Evolutionary conservation across 2,888 invertebrate genomes (phyloP), one percentile per base, ranked within the genome.

Genomic region (Habrosyne pyritoides): DNA sequence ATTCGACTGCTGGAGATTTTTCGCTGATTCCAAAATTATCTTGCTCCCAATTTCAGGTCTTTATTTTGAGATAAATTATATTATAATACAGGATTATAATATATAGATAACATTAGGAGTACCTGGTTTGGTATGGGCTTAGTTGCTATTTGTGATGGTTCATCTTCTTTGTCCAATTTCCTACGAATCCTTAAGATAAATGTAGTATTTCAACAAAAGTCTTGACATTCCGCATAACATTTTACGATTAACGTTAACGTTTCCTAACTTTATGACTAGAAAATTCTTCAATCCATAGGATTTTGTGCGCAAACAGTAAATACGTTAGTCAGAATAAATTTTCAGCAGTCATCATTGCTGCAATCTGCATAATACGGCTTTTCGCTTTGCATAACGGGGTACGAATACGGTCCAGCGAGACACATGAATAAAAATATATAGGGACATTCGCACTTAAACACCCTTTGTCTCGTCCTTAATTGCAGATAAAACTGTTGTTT

Each of bases 341-440:
- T 77, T 66, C 74, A 77, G 72, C 73, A 71, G 71, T 74, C 74
- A 78, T 83, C 80, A 82, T 78, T 79, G 76, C 84, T 83, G 77
- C 79, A 80, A 82, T 86, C 80, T 82, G 75, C 79, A 87, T 87
- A 87, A 86, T 86, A 81, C 72, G 73, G 76, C 79, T 73, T 84
- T 84, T 79, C 75, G 75, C 73, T 86, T 84, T 81, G 81, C 84
- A 84, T 84, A 83, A 85, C 77, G 80, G 74, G 77, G 75, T 14
- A 42, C 42, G 42, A 42, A 42, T 42, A 18, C 42, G 18, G 42
- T 42, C 42, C 42, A 42, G 42, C 72, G 74, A 75, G 72, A 63
- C 64, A 66, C 75, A 82, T 81, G 83, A 84, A 84, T 83, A 83
- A 78, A 75, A 79, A 79, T 71, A 72, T 65, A 69, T 57, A 59